Evolutionary conservation across 1,140 invertebrate species (phyloP).

Genomic region (Drosophila tristis): DNA sequence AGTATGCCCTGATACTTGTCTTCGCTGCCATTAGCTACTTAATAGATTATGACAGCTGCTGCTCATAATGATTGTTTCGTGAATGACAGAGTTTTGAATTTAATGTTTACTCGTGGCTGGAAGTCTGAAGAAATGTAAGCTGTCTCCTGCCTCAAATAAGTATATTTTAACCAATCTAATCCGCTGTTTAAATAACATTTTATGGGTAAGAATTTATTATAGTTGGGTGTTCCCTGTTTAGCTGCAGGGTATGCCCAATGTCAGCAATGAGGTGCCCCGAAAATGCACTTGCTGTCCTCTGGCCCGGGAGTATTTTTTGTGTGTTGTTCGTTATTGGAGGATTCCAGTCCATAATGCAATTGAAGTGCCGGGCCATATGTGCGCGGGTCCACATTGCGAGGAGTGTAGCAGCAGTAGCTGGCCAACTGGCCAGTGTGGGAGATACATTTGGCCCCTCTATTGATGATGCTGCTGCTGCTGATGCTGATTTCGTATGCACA

Average conservation of each 20-base stretch:
- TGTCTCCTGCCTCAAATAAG: no score
- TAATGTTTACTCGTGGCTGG: no score
- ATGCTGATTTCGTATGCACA: conserved; percentile 65
- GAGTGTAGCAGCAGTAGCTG: not conserved
- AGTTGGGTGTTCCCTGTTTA: no score
- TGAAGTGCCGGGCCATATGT: conserved; percentile 40
- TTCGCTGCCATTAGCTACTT: not conserved
- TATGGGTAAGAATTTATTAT: no score
- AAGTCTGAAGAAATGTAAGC: no score
- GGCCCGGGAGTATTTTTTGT: conserved; percentile 10
- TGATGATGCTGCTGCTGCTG: conserved; percentile 32
- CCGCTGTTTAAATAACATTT: no score
- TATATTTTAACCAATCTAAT: no score
- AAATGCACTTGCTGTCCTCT: not conserved
- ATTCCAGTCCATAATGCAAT: conserved; percentile 60
- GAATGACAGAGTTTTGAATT: no score
- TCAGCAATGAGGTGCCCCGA: no score
- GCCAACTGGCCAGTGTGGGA: conserved; percentile 29
- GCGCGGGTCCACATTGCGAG: not conserved
- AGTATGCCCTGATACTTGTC: not conserved
- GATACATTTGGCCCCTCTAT: conserved; percentile 21
- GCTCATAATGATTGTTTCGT: no score
- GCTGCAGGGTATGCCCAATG: no score
- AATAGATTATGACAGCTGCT: not conserved
- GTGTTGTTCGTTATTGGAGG: conserved; percentile 5